Conservation (phyloP, 2,888 invertebrate species). For the Mantis religiosa region DNA sequence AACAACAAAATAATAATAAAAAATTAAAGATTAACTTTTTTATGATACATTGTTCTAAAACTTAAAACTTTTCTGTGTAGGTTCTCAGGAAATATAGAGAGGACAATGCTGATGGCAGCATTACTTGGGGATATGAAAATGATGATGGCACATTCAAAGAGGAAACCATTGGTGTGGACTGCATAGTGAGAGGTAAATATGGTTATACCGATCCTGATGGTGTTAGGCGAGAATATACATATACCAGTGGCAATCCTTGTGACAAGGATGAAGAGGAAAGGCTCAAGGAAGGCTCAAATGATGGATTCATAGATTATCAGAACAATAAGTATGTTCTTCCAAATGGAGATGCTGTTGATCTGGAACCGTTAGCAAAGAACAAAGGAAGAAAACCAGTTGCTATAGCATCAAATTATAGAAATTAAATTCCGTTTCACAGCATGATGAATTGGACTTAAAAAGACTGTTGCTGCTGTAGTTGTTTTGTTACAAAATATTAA, state of each 20-base stretch:
- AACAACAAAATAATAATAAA: too few species aligned
- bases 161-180: conserved; percentile 74
- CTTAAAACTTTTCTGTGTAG: conserved; percentile 28
- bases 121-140: conserved; percentile 85
- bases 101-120: conserved; percentile 75
- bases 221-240: conserved; percentile 73
- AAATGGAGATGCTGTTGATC: conserved; percentile 67
- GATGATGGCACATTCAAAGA: conserved; percentile 85
- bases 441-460: neutral
- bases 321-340: conserved; percentile 69
- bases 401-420: conserved; percentile 44
- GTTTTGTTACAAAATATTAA: neutral
- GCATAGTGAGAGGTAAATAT: conserved; percentile 72
- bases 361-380: conserved; percentile 66
- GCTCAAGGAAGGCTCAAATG: conserved; percentile 48
- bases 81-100: conserved; percentile 60
- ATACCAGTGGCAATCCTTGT: conserved; percentile 74
- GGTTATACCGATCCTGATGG: conserved; percentile 84
- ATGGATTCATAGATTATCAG: conserved; percentile 68
- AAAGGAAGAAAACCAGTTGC: conserved; percentile 59
- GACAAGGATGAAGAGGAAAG: conserved; percentile 50
- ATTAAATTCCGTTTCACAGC: conserved; percentile 38
- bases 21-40: too few species aligned
- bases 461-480: neutral
- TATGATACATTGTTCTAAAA: too few species aligned